Percentiles rank a stretch among this genome's conserved stretches.
Evolutionary conservation across 2,888 invertebrate species (phyloP).

Genomic region (Chrysolina americana): DNA sequence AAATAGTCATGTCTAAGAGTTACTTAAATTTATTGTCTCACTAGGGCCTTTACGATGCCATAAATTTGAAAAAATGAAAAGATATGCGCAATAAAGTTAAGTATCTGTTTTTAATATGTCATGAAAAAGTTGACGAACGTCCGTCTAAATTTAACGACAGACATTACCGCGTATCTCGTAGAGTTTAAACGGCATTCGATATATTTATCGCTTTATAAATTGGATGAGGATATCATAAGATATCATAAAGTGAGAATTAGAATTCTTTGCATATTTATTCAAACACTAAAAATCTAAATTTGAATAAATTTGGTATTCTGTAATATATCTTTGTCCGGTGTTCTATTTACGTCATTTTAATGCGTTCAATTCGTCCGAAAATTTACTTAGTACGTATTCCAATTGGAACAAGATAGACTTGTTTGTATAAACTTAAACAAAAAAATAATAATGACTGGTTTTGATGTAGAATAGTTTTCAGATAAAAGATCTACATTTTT

Average conservation of each 20-base stretch:
- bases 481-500: too few relatives aligned
- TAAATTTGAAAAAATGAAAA: conserved; percentile 58
- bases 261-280: not conserved
- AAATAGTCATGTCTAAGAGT: conserved; percentile 49
- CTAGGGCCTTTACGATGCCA: conserved; percentile 54
- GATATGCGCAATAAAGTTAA: conserved; percentile 58
- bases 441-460: too few relatives aligned
- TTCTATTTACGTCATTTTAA: too few relatives aligned
- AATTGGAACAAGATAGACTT: too few relatives aligned
- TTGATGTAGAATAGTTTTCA: too few relatives aligned
- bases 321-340: too few relatives aligned
- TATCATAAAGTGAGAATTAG: not conserved
- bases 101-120: conserved; percentile 56
- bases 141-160: conserved; percentile 27
- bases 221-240: not conserved
- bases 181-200: not conserved
- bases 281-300: not conserved
- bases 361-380: too few relatives aligned
- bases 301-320: too few relatives aligned
- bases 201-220: not conserved
- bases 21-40: conserved; percentile 54
- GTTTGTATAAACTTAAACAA: too few relatives aligned
- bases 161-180: not conserved
- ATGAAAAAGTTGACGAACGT: conserved; percentile 45
- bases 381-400: too few relatives aligned